Evolutionary conservation across 2,888 invertebrate genomes (phyloP).

Genomic region (Erebia epiphron): DNA sequence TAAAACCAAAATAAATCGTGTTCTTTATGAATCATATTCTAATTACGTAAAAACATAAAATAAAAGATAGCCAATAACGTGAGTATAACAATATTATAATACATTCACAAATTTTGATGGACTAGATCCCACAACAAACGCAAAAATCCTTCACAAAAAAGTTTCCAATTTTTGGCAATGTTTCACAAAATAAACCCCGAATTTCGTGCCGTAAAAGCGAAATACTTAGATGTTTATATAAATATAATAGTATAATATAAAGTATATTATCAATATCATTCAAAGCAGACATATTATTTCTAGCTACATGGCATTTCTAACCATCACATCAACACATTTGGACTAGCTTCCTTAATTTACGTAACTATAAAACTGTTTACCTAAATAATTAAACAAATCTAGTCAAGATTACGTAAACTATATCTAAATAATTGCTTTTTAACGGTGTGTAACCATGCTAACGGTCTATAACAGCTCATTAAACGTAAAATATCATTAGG

Average conservation of each 20-base stretch:
- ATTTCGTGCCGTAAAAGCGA: conserved; percentile 52
- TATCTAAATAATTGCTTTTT: conserved; percentile 56
- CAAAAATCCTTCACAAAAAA: conserved; percentile 55
- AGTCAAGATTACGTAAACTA: conserved; percentile 67
- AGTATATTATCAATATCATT: conserved; percentile 37
- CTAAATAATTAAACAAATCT: conserved; percentile 79
- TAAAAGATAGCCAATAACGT: conserved; percentile 60
- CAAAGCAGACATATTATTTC: conserved; percentile 53
- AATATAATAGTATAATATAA: conserved; percentile 45
- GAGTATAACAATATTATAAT: conserved; percentile 61
- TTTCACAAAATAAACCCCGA: conserved; percentile 46
- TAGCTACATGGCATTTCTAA: conserved; percentile 75
- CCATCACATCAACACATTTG: conserved; percentile 79
- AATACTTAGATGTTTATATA: conserved; percentile 45
- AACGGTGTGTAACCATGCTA: conserved; percentile 42
- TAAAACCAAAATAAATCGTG: conserved; percentile 70
- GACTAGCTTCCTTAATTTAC: conserved; percentile 81
- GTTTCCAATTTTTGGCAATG: conserved; percentile 61
- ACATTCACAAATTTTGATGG: conserved; percentile 73
- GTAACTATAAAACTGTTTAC: conserved; percentile 66
- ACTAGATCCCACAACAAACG: conserved; percentile 79
- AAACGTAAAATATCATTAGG: conserved; percentile 40
- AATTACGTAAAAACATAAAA: conserved; percentile 55
- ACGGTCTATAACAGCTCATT: conserved; percentile 38
- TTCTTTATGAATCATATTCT: conserved; percentile 58